A percentile compares a stretch with the other conserved stretches of the same genome.
phyloP scores from a whole-genome alignment of 2,113 vertebrate species.

The Kobus ellipsiprymnus region DNA sequence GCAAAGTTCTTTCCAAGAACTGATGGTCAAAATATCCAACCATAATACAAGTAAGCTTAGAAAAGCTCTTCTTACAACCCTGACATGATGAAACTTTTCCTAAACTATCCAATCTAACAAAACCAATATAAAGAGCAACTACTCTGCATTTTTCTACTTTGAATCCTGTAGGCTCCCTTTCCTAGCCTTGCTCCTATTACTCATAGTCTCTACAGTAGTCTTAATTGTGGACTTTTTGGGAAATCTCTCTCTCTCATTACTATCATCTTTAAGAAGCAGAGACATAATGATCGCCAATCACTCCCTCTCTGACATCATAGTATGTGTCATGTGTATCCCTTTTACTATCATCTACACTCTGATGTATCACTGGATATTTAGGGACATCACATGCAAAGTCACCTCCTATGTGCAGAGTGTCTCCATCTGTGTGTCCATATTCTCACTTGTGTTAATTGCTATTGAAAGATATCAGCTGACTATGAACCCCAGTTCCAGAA shows the following conservation, averaged over 20 bases:
- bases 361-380: slow-evolving; percentile 84
- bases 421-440: slow-evolving; percentile 80
- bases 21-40: not conserved
- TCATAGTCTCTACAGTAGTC: slow-evolving; percentile 75
- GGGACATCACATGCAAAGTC: slow-evolving; percentile 80
- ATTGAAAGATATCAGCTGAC: slow-evolving; percentile 80
- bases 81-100: slow-evolving; percentile 65
- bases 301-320: slow-evolving; percentile 80
- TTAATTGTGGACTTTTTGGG: slow-evolving; percentile 78
- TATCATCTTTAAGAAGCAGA: slow-evolving; percentile 77
- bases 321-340: slow-evolving; percentile 80
- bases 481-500: slow-evolving; percentile 73
- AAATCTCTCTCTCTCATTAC: slow-evolving; percentile 80
- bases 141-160: slow-evolving; percentile 72
- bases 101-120: slow-evolving; percentile 51
- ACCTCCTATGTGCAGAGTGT: slow-evolving; percentile 78
- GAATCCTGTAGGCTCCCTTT: slow-evolving; percentile 73
- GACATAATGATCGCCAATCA: slow-evolving; percentile 80
- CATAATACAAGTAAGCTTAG: not conserved
- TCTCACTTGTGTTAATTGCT: slow-evolving; percentile 81
- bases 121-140: slow-evolving; percentile 61
- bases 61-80: not conserved
- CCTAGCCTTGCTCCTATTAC: slow-evolving; percentile 71
- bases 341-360: slow-evolving; percentile 79
- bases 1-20: slow-evolving; percentile 21